Evolutionary conservation across 2,888 invertebrate genomes (phyloP).

Genomic region (Galeruca laticollis): DNA sequence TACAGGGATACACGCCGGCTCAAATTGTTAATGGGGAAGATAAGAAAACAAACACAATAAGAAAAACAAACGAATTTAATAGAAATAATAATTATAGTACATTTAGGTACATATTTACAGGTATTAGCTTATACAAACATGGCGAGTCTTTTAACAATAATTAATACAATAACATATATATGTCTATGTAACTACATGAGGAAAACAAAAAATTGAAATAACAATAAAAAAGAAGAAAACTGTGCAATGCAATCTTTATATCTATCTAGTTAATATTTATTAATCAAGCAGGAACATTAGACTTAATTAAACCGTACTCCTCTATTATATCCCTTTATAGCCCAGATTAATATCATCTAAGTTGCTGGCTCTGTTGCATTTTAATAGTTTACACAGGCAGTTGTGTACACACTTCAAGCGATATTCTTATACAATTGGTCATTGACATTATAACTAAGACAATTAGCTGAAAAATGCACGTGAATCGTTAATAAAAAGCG

Average conservation of each 20-base stretch:
- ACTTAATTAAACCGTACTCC: neutral
- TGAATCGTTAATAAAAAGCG: neutral
- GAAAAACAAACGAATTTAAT: slow-evolving; percentile 65
- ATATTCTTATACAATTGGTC: slow-evolving; percentile 47
- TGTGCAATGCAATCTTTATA: slow-evolving; percentile 6
- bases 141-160: slow-evolving; percentile 58
- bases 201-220: slow-evolving; percentile 37
- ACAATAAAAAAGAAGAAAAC: slow-evolving; percentile 19
- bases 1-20: too few species aligned
- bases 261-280: slow-evolving; percentile 14
- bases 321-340: neutral
- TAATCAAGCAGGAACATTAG: neutral
- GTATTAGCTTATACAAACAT: slow-evolving; percentile 60
- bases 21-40: too few species aligned
- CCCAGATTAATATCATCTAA: neutral
- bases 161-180: slow-evolving; percentile 44
- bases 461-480: slow-evolving; percentile 21
- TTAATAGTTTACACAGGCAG: slow-evolving; percentile 10
- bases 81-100: slow-evolving; percentile 63
- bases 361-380: neutral
- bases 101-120: slow-evolving; percentile 65
- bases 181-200: slow-evolving; percentile 35
- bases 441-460: slow-evolving; percentile 36
- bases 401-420: slow-evolving; percentile 34
- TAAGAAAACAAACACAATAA: neutral